Evolutionary conservation across 2,797 vertebrate species (phyloP).

Genomic region (Borostomias antarcticus): DNA sequence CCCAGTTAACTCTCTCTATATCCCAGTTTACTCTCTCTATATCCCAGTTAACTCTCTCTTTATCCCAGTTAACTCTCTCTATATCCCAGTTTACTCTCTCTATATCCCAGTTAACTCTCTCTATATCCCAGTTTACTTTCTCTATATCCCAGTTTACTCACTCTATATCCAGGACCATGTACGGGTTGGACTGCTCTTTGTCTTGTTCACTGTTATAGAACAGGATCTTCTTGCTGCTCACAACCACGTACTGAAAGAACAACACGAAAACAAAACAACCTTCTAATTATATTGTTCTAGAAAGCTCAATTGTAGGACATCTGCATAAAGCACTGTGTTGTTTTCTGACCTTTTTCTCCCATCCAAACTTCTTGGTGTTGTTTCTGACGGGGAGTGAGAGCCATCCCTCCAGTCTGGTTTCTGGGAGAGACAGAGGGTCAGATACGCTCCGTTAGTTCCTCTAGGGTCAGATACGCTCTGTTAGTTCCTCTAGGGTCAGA

Average conservation of each 20-base stretch:
- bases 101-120: no score
- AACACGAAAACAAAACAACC: background rate
- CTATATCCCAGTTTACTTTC: no score
- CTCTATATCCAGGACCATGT: conserved; percentile 97
- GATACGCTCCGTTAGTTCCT: no score
- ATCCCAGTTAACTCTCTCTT: no score
- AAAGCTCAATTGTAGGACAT: background rate
- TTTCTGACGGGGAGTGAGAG: conserved; percentile 94
- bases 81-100: no score
- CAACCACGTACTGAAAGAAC: conserved; percentile 87
- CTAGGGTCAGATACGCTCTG: no score
- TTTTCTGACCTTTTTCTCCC: conserved; percentile 90
- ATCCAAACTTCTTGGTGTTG: conserved; percentile 97
- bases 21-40: no score
- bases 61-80: no score
- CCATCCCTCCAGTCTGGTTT: conserved; percentile 94
- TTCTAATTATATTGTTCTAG: background rate
- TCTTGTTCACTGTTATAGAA: conserved; percentile 95
- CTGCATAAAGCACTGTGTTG: background rate
- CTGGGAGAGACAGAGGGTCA: conserved; percentile 59
- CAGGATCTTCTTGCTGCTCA: conserved; percentile 98
- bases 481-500: no score
- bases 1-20: no score
- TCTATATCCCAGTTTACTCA: conserved; percentile 75
- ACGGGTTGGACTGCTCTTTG: conserved; percentile 92